Evolutionary conservation across 2,797 vertebrate species (phyloP).

Genomic region (Danio kyathit): DNA sequence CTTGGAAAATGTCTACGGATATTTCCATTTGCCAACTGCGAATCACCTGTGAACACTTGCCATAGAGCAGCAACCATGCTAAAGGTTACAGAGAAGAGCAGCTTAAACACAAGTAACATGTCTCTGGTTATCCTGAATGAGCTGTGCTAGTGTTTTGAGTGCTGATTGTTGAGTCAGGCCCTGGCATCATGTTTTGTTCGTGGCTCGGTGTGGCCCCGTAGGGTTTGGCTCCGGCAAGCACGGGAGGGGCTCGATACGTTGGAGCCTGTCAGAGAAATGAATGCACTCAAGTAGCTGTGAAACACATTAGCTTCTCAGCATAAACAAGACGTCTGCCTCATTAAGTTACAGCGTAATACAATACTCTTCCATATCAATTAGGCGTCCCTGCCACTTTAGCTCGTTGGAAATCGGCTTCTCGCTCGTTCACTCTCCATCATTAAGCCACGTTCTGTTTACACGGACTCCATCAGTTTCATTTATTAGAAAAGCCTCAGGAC

Average conservation of each 20-base stretch:
- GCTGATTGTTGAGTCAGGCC: slow-evolving; percentile 19
- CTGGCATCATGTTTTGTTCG: slow-evolving; percentile 20
- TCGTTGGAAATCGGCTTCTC: slow-evolving; percentile 52
- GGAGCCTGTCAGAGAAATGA: slow-evolving; percentile 52
- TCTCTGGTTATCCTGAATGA: slow-evolving; percentile 23
- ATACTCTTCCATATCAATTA: slow-evolving; percentile 80
- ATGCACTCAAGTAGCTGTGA: slow-evolving; percentile 73
- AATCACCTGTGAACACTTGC: slow-evolving; percentile 14
- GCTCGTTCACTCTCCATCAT: slow-evolving; percentile 52
- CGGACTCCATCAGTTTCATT: slow-evolving; percentile 42
- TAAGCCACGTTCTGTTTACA: slow-evolving; percentile 55
- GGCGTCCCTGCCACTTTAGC: slow-evolving; percentile 63
- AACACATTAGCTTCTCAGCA: slow-evolving; percentile 78
- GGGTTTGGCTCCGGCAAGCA: slow-evolving; percentile 25
- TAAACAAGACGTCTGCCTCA: slow-evolving; percentile 78
- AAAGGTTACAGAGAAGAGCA: not conserved
- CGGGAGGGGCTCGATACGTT: slow-evolving; percentile 30
- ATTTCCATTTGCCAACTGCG: slow-evolving; percentile 3
- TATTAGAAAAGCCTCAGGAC: slow-evolving; percentile 33
- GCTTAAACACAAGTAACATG: slow-evolving; percentile 13
- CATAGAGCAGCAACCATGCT: slow-evolving; percentile 12
- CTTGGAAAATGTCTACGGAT: not conserved
- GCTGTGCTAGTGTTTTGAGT: slow-evolving; percentile 7
- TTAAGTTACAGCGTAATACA: slow-evolving; percentile 79
- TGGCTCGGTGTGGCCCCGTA: slow-evolving; percentile 30